Evolutionary conservation across 2,113 vertebrate genomes (phyloP).

Genomic region (Pachyramphus minor): DNA sequence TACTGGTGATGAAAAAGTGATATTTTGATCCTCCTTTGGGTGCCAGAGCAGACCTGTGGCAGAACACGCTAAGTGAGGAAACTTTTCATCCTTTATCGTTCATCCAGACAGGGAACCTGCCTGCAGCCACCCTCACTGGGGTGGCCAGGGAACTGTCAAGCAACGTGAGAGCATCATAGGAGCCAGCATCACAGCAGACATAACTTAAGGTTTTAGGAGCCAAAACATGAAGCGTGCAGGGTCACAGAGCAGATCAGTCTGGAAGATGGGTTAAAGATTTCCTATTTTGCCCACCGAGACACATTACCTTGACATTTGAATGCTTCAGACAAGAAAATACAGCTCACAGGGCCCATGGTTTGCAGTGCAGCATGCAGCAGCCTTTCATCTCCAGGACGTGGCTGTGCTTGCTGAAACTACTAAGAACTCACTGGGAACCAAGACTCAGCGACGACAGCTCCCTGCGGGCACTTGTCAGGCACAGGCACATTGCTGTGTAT

Average conservation of each 20-base stretch:
- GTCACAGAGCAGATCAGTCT: neutral
- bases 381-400: neutral
- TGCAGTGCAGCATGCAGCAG: neutral
- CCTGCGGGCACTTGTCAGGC: neutral
- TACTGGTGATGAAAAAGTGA: neutral
- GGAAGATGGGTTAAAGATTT: neutral
- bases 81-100: neutral
- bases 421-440: neutral
- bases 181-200: neutral
- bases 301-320: neutral
- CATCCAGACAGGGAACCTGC: neutral
- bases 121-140: neutral
- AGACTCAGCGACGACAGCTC: neutral
- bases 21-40: neutral
- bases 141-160: neutral
- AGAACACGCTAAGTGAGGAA: neutral
- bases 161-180: neutral
- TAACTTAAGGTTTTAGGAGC: neutral
- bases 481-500: neutral
- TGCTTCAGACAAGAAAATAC: neutral
- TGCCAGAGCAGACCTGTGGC: neutral
- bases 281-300: neutral
- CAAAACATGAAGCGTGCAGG: neutral
- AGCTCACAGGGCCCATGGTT: neutral
- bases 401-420: neutral